Percentiles rank a stretch among this genome's conserved stretches.
Evolutionary conservation across 37 sponge, comb jelly and placozoan species (phyloP).

Genomic region (Haliclona indistincta): DNA sequence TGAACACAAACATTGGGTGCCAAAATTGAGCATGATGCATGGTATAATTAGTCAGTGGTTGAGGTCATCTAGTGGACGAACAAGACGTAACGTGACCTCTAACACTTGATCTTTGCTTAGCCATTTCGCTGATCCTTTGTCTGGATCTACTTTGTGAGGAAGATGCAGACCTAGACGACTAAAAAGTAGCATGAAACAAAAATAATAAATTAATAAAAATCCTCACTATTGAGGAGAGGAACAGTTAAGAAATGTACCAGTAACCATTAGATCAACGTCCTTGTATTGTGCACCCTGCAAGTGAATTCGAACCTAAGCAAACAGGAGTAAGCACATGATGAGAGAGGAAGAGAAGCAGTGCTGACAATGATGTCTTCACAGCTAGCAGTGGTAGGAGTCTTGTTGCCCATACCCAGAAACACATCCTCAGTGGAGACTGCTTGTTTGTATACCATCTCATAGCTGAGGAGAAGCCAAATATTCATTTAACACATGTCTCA

Average conservation of each 20-base stretch:
- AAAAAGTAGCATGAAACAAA: background rate
- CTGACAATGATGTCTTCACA: slow-evolving; percentile 87
- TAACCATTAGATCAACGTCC: slow-evolving; percentile 73
- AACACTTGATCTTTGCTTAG: slow-evolving; percentile 39
- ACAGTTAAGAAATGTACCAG: slow-evolving; percentile 80
- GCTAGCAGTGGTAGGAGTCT: slow-evolving; percentile 78
- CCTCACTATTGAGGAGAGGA: slow-evolving; percentile 66
- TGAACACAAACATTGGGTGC: background rate
- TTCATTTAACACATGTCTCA: too few relatives aligned
- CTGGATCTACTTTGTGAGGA: slow-evolving; percentile 80
- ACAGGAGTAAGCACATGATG: background rate
- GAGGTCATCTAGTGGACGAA: slow-evolving; percentile 80
- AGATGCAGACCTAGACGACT: slow-evolving; percentile 79
- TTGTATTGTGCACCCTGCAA: slow-evolving; percentile 63
- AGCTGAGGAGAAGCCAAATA: slow-evolving; percentile 40
- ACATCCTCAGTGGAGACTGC: slow-evolving; percentile 85
- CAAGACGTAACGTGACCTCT: slow-evolving; percentile 66
- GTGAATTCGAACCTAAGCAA: slow-evolving; percentile 57
- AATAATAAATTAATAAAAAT: background rate
- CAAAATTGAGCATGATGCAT: background rate
- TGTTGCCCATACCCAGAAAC: slow-evolving; percentile 86
- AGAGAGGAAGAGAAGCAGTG: background rate
- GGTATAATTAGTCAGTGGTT: slow-evolving; percentile 29
- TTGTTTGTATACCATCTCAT: slow-evolving; percentile 81
- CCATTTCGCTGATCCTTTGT: slow-evolving; percentile 82